Percentiles rank a stretch among this genome's conserved stretches.
These are phyloP conservation scores for Anhinga anhinga DNA, from an alignment of 2,113 vertebrate species.

Conservation along the genomic window DNA sequence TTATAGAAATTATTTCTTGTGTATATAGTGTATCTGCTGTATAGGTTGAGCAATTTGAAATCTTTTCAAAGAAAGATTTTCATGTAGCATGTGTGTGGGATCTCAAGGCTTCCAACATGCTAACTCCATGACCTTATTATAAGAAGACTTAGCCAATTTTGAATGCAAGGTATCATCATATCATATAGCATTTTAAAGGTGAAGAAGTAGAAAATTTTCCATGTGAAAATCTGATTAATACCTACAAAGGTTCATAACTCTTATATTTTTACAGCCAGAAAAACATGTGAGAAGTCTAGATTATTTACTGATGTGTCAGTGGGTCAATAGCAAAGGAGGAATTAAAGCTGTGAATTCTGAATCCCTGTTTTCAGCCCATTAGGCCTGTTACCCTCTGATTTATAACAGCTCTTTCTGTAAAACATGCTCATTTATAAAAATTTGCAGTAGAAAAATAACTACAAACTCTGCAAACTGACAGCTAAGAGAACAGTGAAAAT, in stretches of 20 bases:
- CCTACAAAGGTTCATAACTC: neutral
- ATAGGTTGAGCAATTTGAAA: neutral
- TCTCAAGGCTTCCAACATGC: neutral
- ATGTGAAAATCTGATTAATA: neutral
- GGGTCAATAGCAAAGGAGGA: neutral
- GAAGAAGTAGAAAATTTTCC: neutral
- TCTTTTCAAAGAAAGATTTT: neutral
- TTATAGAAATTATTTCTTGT: neutral
- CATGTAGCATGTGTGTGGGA: neutral
- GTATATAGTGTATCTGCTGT: neutral
- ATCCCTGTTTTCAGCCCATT: neutral
- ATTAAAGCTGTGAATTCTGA: neutral
- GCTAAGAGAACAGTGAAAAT: neutral
- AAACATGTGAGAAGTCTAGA: neutral
- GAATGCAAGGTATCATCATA: neutral
- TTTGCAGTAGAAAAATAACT: neutral
- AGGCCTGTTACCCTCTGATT: neutral
- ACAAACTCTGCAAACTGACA: neutral
- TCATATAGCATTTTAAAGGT: neutral
- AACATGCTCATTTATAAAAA: neutral
- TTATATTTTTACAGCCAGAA: neutral
- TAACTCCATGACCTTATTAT: neutral
- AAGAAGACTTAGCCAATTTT: neutral
- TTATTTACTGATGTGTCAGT: neutral
- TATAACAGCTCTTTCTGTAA: neutral